These are phyloP conservation scores for Orthosia gracilis DNA, from an alignment of 2,888 invertebrate species.

Conservation along the genomic window DNA sequence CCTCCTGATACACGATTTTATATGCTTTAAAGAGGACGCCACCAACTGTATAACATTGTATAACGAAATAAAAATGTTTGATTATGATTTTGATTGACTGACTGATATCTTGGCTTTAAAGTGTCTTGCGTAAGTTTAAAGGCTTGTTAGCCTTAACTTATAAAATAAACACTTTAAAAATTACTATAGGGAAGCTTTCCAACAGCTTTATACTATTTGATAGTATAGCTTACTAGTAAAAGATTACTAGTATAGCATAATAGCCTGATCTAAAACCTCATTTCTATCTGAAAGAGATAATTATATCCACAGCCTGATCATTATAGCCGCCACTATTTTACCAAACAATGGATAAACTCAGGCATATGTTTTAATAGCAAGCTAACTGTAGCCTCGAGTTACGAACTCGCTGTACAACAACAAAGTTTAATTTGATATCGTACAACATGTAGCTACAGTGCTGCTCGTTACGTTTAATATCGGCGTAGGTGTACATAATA, in stretches of 20 bases:
- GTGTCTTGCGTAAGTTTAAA: not conserved
- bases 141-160: not conserved
- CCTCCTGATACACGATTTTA: no score
- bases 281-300: not conserved
- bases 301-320: not conserved
- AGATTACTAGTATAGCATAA: no score
- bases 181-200: not conserved
- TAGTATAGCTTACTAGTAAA: not conserved
- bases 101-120: not conserved
- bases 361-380: not conserved
- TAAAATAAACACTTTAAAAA: not conserved
- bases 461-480: not conserved
- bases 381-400: not conserved
- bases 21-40: no score
- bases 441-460: not conserved
- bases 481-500: constrained; percentile 7
- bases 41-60: no score
- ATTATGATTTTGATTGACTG: no score
- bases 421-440: constrained; percentile 19
- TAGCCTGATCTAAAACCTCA: not conserved
- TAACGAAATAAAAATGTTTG: no score
- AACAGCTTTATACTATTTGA: no score
- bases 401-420: constrained; percentile 8
- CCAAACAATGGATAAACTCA: not conserved
- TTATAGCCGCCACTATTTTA: not conserved